Evolutionary conservation across 2,113 vertebrate genomes (phyloP), one percentile per base, ranked within the genome.

Genomic region (Rallus limicola): DNA sequence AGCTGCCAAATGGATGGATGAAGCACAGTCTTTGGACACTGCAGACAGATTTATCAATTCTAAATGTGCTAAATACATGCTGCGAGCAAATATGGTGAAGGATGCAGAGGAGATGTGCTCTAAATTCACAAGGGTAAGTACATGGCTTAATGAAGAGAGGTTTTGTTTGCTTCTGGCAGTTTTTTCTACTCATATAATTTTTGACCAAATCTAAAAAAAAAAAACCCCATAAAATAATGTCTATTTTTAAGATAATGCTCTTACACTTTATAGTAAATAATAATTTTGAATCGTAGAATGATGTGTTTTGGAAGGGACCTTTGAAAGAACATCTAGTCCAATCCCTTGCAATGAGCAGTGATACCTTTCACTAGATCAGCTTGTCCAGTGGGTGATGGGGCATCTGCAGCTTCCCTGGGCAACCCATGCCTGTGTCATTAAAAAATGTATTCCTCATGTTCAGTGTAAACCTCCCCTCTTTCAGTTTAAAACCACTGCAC

Each of bases 41-140:
- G 98, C 98, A 29, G 98, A 98, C 68, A 97, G 98, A 82, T 98
- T 98, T 95, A 98, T 98, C 74, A 98, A 98, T 86, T 98, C 98
- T 38, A 98, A 98, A 78, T 98, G 98, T 58, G 98, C 98, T 89
- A 98, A 98, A 67, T 98, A 98, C 17, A 98, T 98, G 98, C 97
- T 98, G 53, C 95, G 97, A 87, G 98, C 98, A 75, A 98, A 98
- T 92, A 97, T 98, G 98, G 96, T 98, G 77, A 98, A 98, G 81
- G 98, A 98, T 86, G 98, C 98, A 59, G 98, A 98, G 82, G 98
- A 98, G 71, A 98, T 98, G 98, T 98, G 98, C 65, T 98, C 98
- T 67, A 98, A 98, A 75, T 98, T 98, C 89, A 98, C 98, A 5
- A 97, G 98, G 96, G 98, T 98, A 97, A 84, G 88, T 94, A 44